Evolutionary conservation across 2,113 vertebrate species (phyloP).

Genomic region (Glaucidium brasilianum): DNA sequence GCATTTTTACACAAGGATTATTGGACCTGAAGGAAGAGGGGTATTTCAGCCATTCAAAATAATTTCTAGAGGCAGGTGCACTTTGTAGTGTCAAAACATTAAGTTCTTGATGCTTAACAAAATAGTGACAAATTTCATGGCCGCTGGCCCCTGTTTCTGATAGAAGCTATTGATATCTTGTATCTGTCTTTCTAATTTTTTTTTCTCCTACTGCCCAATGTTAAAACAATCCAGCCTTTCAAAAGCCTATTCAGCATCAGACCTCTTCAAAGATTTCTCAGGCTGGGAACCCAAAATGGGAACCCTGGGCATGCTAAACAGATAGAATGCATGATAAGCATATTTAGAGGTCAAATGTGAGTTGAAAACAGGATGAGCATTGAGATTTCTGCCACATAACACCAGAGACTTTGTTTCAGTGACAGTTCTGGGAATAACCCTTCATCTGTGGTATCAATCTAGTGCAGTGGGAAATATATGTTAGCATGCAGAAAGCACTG

Average conservation of each 20-base stretch:
- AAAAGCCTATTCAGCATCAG: neutral
- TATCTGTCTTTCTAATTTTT: neutral
- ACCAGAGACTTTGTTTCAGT: neutral
- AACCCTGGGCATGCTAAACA: neutral
- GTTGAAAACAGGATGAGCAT: neutral
- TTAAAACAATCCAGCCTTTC: neutral
- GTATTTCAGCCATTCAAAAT: neutral
- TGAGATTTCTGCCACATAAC: neutral
- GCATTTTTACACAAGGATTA: neutral
- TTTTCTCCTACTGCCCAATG: neutral
- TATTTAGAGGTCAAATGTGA: neutral
- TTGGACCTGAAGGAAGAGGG: neutral
- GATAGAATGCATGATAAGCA: neutral
- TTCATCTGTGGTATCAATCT: neutral
- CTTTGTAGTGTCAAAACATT: neutral
- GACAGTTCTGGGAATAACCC: neutral
- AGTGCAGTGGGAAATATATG: fast-evolving
- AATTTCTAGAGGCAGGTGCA: conserved; percentile 1
- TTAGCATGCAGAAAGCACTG: neutral
- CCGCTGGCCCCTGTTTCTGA: neutral
- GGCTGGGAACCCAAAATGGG: neutral
- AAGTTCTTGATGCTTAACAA: neutral
- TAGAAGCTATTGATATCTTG: neutral
- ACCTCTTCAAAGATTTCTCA: neutral
- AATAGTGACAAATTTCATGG: neutral